A percentile compares a stretch with the other conserved stretches of the same genome.
Conservation (phyloP, 2,888 invertebrate genomes). For the Ennomos fuscantarius region DNA sequence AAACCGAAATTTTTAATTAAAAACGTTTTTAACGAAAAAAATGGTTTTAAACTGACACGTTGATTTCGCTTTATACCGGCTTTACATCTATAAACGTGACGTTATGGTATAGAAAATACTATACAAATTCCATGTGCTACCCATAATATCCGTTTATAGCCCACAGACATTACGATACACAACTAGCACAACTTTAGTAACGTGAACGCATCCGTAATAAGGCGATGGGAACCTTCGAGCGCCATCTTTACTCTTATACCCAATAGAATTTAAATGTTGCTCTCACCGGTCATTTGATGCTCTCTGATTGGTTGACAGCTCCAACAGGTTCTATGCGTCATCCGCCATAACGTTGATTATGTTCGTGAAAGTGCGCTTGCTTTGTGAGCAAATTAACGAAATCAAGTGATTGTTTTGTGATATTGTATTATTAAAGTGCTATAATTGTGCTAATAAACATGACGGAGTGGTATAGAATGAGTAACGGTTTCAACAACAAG, state of each 20-base stretch:
- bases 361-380: constrained; percentile 76
- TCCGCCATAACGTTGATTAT: constrained; percentile 78
- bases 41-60: too few relatives aligned
- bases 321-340: constrained; percentile 83
- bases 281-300: constrained; percentile 69
- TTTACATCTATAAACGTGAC: too few relatives aligned
- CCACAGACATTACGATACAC: too few relatives aligned
- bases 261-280: constrained; percentile 67
- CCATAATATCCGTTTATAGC: too few relatives aligned
- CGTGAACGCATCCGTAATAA: constrained; percentile 49
- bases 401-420: constrained; percentile 58
- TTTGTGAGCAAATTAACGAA: constrained; percentile 61
- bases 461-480: constrained; percentile 80
- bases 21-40: too few relatives aligned
- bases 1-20: too few relatives aligned
- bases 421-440: constrained; percentile 61
- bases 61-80: too few relatives aligned
- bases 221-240: constrained; percentile 44
- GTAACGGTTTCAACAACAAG: constrained; percentile 65
- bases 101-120: too few relatives aligned
- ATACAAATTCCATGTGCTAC: too few relatives aligned
- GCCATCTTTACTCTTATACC: constrained; percentile 51
- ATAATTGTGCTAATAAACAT: constrained; percentile 66
- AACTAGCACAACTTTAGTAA: too few relatives aligned
- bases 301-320: constrained; percentile 65